A percentile compares a stretch with the other conserved stretches of the same genome.
These are phyloP conservation scores for Pissodes strobi DNA, from an alignment of 1,140 invertebrate genomes.

Conservation along the genomic window DNA sequence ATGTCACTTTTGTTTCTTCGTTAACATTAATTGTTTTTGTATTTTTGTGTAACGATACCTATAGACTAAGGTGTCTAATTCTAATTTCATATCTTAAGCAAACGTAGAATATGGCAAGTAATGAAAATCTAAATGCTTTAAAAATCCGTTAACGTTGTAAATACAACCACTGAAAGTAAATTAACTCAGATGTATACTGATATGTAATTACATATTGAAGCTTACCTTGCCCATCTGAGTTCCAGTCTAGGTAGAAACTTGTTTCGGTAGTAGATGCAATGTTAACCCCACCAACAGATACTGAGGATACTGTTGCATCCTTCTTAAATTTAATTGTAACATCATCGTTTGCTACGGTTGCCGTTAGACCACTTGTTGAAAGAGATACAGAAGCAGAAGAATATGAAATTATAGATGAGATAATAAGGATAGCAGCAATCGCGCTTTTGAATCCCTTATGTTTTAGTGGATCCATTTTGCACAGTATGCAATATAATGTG, in stretches of 20 bases:
- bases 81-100: no score
- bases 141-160: no score
- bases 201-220: no score
- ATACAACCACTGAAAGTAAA: no score
- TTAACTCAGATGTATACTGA: no score
- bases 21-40: no score
- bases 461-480: neutral
- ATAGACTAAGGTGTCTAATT: no score
- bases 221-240: conserved; percentile 17
- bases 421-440: neutral
- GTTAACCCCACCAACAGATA: conserved; percentile 3
- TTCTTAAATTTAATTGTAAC: conserved; percentile 10
- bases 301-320: conserved; percentile 8
- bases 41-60: no score
- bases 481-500: no score
- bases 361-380: conserved; percentile 2
- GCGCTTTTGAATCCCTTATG: neutral
- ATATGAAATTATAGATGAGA: neutral
- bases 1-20: no score
- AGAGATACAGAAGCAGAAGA: neutral
- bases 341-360: neutral
- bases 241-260: conserved; percentile 23
- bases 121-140: no score
- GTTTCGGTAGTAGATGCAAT: conserved; percentile 10
- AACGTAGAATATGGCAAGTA: no score